Evolutionary conservation across 2,888 invertebrate genomes (phyloP), one percentile per base, ranked within the genome.

Genomic region (Acanthococcus lagerstroemiae): DNA sequence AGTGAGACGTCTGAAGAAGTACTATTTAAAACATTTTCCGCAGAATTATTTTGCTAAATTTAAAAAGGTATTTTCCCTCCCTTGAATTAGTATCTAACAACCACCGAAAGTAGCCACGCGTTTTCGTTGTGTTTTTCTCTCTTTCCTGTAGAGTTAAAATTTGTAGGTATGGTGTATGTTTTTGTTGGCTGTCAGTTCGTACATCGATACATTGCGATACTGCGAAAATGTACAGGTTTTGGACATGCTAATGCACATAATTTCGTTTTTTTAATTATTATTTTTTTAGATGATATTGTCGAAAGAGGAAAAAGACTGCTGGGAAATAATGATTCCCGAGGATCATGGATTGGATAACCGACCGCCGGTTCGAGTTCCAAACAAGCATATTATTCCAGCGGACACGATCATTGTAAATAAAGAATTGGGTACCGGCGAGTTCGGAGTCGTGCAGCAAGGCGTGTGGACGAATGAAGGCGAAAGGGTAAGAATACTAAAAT

Each of bases 371-470:
- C 81, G 83, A 72, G 84, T 86, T 60, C 86, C 88, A 63, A 89
- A 88, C 73, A 91, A 92, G 76, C 93, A 95, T 76, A 89, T 93
- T 69, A 85, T 85, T 71, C 86, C 88, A 1, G 87, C 90, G 30
- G 93, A 94, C 73, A 87, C 90, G 70, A 93, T 96, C 73, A 87
- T 89, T 67, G 88, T 95, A 55, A 93, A 93, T 75, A 95, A 95
- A 75, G 93, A 94, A 74, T 79, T 99, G 66, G 97, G 97, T 26
- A 89, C 88, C 73, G 97, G 99, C 15, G 96, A 99, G 77, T 99
- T 99, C 79, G 97, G 97, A 4, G 90, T 94, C 15, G 97, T 99
- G 0, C 95, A 95, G 75, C 96, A 95, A 77, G 97, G 95, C 3
- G 90, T 94, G 7, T 96, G 95, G 95, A 91, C 90, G 56, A 92